Conservation (phyloP, 2,888 invertebrate species). For the Netelia inedita region DNA sequence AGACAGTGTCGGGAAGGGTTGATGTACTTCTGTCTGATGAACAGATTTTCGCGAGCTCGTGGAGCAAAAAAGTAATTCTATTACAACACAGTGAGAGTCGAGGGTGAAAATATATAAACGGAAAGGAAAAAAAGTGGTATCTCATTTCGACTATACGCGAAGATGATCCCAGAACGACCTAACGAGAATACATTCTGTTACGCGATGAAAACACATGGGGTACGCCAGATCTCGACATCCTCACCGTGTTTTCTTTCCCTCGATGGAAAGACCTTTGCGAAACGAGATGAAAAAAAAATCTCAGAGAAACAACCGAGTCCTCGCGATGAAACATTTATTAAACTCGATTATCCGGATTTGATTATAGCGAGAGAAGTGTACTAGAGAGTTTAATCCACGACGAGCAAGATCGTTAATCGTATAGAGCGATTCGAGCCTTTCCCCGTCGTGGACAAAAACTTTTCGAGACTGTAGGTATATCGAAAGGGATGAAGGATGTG, state of each 20-base stretch:
- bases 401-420: neutral
- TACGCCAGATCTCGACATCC: conserved; percentile 9
- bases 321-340: neutral
- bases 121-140: conserved; percentile 32
- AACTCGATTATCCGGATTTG: conserved; percentile 9
- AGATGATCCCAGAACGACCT: conserved; percentile 18
- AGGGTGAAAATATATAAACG: neutral
- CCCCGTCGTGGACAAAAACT: too few species aligned
- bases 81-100: conserved; percentile 28
- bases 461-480: neutral
- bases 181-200: conserved; percentile 42
- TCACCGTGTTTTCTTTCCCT: conserved; percentile 2
- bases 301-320: neutral
- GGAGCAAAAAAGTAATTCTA: conserved; percentile 26
- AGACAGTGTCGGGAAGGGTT: neutral
- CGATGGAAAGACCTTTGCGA: neutral
- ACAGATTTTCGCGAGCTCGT: neutral
- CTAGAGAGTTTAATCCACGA: neutral
- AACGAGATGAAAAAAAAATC: conserved; percentile 14
- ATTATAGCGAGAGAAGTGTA: neutral
- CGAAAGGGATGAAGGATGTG: neutral
- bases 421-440: too few species aligned
- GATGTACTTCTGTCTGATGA: neutral
- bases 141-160: conserved; percentile 11
- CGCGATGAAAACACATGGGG: neutral